Conservation (phyloP, 2,797 vertebrate species). For the Sandelia bainsii region DNA sequence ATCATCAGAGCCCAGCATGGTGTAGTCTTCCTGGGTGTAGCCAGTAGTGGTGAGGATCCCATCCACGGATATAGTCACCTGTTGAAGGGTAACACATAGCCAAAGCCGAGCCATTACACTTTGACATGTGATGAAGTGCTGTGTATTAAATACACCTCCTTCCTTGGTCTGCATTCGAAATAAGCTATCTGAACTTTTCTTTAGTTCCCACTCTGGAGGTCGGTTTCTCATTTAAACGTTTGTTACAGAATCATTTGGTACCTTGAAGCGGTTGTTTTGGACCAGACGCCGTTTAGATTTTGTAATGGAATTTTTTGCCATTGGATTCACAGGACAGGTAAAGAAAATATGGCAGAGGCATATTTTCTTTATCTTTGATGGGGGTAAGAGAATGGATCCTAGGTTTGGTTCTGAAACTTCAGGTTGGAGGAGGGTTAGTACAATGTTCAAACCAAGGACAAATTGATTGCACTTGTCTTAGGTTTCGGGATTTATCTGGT, state of each 20-base stretch:
- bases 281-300: slow-evolving; percentile 80
- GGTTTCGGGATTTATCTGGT: slow-evolving; percentile 80
- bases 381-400: slow-evolving; percentile 87
- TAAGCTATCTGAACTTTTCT: slow-evolving; percentile 51
- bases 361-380: slow-evolving; percentile 92
- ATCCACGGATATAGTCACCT: slow-evolving; percentile 99
- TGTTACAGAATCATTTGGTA: slow-evolving; percentile 53
- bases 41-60: slow-evolving; percentile 99
- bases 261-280: slow-evolving; percentile 73
- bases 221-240: slow-evolving; percentile 46
- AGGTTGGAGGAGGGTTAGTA: slow-evolving; percentile 87
- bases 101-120: slow-evolving; percentile 81
- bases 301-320: slow-evolving; percentile 79
- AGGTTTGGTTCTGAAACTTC: slow-evolving; percentile 82
- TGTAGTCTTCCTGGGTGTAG: slow-evolving; percentile 99
- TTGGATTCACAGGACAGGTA: slow-evolving; percentile 87
- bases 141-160: slow-evolving; percentile 68
- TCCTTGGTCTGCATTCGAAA: slow-evolving; percentile 80
- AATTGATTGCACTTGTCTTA: slow-evolving; percentile 87
- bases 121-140: slow-evolving; percentile 49
- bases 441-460: slow-evolving; percentile 89
- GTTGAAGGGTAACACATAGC: slow-evolving; percentile 92
- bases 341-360: slow-evolving; percentile 87
- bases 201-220: slow-evolving; percentile 47
- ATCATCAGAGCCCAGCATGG: slow-evolving; percentile 99